Evolutionary conservation across 2,888 invertebrate genomes (phyloP), one percentile per base, ranked within the genome.

Genomic region (Cancer borealis): DNA sequence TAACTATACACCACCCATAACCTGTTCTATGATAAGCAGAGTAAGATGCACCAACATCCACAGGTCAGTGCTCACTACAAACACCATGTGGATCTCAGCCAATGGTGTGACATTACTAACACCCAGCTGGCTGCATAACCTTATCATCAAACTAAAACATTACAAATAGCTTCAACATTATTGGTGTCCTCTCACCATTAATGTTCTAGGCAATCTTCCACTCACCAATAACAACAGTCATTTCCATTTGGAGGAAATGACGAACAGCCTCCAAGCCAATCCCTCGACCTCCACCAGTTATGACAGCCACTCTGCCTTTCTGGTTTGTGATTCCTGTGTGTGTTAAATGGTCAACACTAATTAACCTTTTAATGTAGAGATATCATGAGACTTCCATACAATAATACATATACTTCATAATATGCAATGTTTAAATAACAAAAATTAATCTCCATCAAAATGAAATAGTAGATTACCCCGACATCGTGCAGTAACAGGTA

Each of bases 211-310:
- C 60, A 3, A 60, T 3, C 21, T 26, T 73, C 8, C 73, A 96
- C 97, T 96, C 97, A 98, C 98, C 98, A 96, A 98, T 97, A 95
- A 98, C 97, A 91, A 98, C 98, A 96, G 97, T 97, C 97, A 98
- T 98, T 96, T 98, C 98, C 96, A 98, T 98, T 96, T 98, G 97
- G 91, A 98, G 96, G 93, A 99, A 97, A 96, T 98, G 98, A 96
- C 97, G 97, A 47, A 98, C 97, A 45, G 98, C 97, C 97, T 98
- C 97, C 46, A 97, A 97, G 14, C 98, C 99, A 96, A 99, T 98
- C 79, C 99, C 99, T 96, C 98, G 97, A 93, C 98, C 98, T 2
- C 98, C 99, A 88, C 99, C 99, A 17, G 99, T 99, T 95, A 99
- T 97, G 92, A 99, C 97, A 95, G 98, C 98, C 94, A 98, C 97